A percentile compares a stretch with the other conserved stretches of the same genome.
These are phyloP conservation scores for Stegodyphus dumicola DNA, from an alignment of 1,140 invertebrate species.

Conservation along the genomic window DNA sequence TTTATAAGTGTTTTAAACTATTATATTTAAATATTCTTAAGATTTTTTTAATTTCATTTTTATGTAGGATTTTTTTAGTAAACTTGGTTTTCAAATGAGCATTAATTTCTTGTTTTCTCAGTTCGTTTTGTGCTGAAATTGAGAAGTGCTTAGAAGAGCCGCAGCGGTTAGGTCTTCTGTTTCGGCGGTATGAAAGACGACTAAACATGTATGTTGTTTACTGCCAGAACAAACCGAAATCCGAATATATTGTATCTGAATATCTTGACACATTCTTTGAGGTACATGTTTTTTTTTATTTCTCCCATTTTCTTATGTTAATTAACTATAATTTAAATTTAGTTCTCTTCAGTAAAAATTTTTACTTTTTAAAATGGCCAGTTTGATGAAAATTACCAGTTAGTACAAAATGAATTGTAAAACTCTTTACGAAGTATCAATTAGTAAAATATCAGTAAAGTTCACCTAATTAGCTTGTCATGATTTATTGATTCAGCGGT, in stretches of 20 bases:
- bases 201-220: constrained; percentile 95
- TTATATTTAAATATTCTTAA: background rate
- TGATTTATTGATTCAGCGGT: too few species aligned
- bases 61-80: too few species aligned
- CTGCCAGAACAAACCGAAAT: constrained; percentile 99
- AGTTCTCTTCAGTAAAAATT: too few species aligned
- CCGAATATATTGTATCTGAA: constrained; percentile 97
- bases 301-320: too few species aligned
- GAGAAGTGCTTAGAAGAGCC: constrained; percentile 88
- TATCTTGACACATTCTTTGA: constrained; percentile 94
- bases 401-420: too few species aligned
- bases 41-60: background rate
- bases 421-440: too few species aligned
- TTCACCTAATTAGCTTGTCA: too few species aligned
- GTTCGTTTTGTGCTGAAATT: constrained; percentile 88
- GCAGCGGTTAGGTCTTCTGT: constrained; percentile 82
- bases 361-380: too few species aligned
- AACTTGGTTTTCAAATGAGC: too few species aligned
- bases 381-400: too few species aligned
- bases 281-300: constrained; percentile 70
- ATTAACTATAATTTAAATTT: too few species aligned
- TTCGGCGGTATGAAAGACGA: constrained; percentile 81
- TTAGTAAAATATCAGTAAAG: too few species aligned
- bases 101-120: constrained; percentile 73
- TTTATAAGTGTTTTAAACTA: background rate